phyloP scores from a whole-genome alignment of 2,888 invertebrate species.

The Oscheius sp. region DNA sequence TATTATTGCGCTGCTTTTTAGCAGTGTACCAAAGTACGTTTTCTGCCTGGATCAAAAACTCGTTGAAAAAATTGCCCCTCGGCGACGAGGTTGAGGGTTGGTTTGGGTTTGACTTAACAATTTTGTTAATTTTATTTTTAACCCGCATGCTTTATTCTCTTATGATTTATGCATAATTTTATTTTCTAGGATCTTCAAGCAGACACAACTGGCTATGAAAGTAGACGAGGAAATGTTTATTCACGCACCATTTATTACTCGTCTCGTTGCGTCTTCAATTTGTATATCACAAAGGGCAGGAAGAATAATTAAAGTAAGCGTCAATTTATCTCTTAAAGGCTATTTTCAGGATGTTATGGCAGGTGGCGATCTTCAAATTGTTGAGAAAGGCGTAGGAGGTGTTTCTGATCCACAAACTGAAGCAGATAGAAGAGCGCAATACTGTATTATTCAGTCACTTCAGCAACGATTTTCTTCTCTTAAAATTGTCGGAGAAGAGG shows the following conservation, averaged over 20 bases:
- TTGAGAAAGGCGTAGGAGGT: slow-evolving; percentile 76
- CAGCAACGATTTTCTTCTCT: slow-evolving; percentile 83
- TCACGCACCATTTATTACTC: slow-evolving; percentile 68
- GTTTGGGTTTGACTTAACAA: no score
- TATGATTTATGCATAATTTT: background rate
- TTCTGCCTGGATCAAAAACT: no score
- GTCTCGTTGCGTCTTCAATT: slow-evolving; percentile 73
- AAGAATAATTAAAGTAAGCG: slow-evolving; percentile 70
- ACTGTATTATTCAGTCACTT: slow-evolving; percentile 88
- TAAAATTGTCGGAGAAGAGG: slow-evolving; percentile 87
- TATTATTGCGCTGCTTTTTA: no score
- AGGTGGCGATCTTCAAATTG: slow-evolving; percentile 71
- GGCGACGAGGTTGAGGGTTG: background rate
- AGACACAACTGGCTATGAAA: slow-evolving; percentile 7
- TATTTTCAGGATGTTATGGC: background rate
- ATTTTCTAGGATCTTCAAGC: background rate
- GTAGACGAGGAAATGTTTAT: slow-evolving; percentile 38
- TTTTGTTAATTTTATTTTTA: background rate
- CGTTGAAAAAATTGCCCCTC: no score
- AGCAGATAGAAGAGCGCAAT: slow-evolving; percentile 93
- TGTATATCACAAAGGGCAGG: slow-evolving; percentile 72
- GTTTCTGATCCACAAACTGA: slow-evolving; percentile 83
- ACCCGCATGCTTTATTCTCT: background rate
- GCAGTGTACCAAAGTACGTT: no score
- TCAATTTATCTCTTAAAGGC: background rate